Percentiles rank a stretch among this genome's conserved stretches.
Conservation (phyloP, 2,888 invertebrate genomes). For the Glaucopsyche alexis region DNA sequence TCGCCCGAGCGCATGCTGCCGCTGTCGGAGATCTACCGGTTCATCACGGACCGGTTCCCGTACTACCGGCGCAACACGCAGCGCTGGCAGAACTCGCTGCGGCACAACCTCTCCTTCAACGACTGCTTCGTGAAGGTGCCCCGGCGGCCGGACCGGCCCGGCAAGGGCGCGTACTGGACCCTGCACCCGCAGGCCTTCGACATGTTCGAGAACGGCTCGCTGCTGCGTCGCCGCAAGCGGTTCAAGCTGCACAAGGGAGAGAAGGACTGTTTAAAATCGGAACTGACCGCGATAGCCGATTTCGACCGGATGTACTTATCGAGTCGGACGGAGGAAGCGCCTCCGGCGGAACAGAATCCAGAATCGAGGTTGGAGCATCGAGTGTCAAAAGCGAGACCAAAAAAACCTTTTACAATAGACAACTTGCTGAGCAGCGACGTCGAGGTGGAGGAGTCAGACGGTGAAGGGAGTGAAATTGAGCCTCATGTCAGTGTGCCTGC, state of each 20-base stretch:
- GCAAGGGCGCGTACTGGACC: slow-evolving; percentile 82
- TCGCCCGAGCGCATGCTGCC: slow-evolving; percentile 98
- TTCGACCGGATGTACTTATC: slow-evolving; percentile 80
- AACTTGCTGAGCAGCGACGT: slow-evolving; percentile 88
- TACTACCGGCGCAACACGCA: slow-evolving; percentile 92
- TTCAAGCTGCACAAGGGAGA: slow-evolving; percentile 93
- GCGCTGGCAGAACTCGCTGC: slow-evolving; percentile 88
- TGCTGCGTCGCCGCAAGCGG: slow-evolving; percentile 87
- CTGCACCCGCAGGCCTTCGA: slow-evolving; percentile 89
- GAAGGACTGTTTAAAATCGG: slow-evolving; percentile 82
- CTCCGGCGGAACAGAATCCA: not conserved
- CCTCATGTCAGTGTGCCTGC: slow-evolving; percentile 31
- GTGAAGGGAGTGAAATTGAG: slow-evolving; percentile 47
- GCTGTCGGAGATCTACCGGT: slow-evolving; percentile 86
- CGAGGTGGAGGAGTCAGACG: slow-evolving; percentile 46
- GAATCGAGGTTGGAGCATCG: slow-evolving; percentile 35
- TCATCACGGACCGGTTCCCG: slow-evolving; percentile 88
- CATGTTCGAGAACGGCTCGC: slow-evolving; percentile 91
- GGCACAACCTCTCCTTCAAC: slow-evolving; percentile 96
- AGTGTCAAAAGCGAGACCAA: slow-evolving; percentile 62
- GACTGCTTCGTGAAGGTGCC: slow-evolving; percentile 97
- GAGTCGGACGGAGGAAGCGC: not conserved
- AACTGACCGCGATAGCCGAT: slow-evolving; percentile 82
- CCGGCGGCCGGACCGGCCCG: slow-evolving; percentile 73
- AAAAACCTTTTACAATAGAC: slow-evolving; percentile 90